phyloP scores from a whole-genome alignment of 2,888 invertebrate species.

The Spodoptera exigua region DNA sequence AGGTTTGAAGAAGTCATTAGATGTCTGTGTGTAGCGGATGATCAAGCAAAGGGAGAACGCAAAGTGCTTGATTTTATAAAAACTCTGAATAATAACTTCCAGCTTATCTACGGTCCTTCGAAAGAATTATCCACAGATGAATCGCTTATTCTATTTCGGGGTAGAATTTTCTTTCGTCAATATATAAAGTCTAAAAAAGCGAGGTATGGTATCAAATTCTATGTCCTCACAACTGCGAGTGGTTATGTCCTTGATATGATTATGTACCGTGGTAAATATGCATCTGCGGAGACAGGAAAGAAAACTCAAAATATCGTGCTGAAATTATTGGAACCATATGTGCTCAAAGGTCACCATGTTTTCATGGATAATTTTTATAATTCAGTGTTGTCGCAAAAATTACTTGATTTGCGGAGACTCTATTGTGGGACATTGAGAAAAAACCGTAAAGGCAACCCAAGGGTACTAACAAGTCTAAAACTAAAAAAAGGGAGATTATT shows the following conservation, averaged over 20 bases:
- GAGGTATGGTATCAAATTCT: background rate
- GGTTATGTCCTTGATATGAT: slow-evolving; percentile 12
- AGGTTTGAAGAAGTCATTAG: slow-evolving; percentile 51
- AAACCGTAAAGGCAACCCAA: slow-evolving; percentile 15
- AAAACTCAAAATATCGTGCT: slow-evolving; percentile 13
- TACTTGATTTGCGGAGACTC: slow-evolving; percentile 11
- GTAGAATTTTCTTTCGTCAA: too few species aligned
- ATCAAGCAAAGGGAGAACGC: slow-evolving; percentile 43
- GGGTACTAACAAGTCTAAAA: slow-evolving; percentile 8
- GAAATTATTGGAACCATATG: slow-evolving; percentile 13
- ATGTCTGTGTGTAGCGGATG: slow-evolving; percentile 50
- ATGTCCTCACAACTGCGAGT: slow-evolving; percentile 7
- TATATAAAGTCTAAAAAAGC: too few species aligned
- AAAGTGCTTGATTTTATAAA: slow-evolving; percentile 47
- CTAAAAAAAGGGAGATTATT: slow-evolving; percentile 6
- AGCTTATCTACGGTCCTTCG: slow-evolving; percentile 25
- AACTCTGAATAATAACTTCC: slow-evolving; percentile 39
- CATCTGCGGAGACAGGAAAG: slow-evolving; percentile 10
- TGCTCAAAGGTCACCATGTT: slow-evolving; percentile 10
- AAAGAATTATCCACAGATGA: slow-evolving; percentile 50
- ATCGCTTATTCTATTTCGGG: too few species aligned
- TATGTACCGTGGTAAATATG: slow-evolving; percentile 14
- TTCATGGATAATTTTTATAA: slow-evolving; percentile 13
- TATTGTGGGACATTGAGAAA: slow-evolving; percentile 11
- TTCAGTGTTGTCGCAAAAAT: slow-evolving; percentile 10